Evolutionary conservation across 2,797 vertebrate genomes (phyloP).

Genomic region (Megaceryle alcyon): DNA sequence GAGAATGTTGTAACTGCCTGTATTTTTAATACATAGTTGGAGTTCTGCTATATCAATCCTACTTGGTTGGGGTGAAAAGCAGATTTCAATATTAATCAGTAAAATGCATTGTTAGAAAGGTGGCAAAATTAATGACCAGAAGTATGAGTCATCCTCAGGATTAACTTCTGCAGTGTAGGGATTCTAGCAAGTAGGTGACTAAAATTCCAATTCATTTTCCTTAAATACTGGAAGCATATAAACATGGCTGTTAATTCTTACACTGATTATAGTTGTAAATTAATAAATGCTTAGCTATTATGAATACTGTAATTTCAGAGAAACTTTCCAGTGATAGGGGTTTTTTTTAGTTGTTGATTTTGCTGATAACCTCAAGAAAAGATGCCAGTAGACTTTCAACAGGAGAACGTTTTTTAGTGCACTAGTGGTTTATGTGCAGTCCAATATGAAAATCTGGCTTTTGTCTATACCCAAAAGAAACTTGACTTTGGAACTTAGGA

Average conservation of each 20-base stretch:
- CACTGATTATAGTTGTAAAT: background rate
- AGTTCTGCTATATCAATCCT: background rate
- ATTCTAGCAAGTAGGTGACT: background rate
- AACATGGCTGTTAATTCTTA: background rate
- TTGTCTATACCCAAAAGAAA: background rate
- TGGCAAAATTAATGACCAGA: background rate
- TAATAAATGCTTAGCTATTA: background rate
- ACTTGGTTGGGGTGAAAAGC: background rate
- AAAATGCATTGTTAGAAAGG: background rate
- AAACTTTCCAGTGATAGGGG: background rate
- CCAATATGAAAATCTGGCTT: background rate
- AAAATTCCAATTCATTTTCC: background rate
- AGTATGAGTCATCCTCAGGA: background rate
- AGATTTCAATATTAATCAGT: background rate
- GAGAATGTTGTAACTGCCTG: background rate
- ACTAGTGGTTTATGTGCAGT: background rate
- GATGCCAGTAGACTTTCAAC: background rate
- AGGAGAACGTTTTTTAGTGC: background rate
- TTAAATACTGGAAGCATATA: background rate
- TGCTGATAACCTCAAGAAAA: background rate
- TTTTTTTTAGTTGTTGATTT: background rate
- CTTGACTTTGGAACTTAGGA: background rate
- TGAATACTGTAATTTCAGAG: background rate
- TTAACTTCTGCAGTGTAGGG: background rate
- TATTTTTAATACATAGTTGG: background rate